phyloP scores from a whole-genome alignment of 2,888 invertebrate species.

The Caenorhabditis sinica region DNA sequence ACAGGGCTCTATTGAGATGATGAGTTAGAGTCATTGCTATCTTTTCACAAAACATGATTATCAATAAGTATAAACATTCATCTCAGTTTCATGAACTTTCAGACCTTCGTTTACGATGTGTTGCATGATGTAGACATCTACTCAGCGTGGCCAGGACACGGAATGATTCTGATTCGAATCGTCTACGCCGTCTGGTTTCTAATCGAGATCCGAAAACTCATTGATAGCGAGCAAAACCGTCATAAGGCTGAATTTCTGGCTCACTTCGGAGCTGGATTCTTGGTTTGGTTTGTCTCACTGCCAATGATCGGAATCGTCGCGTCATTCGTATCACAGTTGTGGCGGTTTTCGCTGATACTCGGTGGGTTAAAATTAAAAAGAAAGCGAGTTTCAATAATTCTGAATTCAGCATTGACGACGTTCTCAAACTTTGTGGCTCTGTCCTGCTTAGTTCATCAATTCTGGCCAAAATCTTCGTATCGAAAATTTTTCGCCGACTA shows the following conservation, averaged over 20 bases:
- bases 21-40: no score
- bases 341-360: slow-evolving; percentile 95
- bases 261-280: slow-evolving; percentile 96
- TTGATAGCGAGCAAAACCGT: slow-evolving; percentile 90
- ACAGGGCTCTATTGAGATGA: background rate
- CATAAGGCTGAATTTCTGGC: slow-evolving; percentile 94
- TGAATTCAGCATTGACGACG: slow-evolving; percentile 89
- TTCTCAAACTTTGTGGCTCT: slow-evolving; percentile 96
- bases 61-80: no score
- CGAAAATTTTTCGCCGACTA: slow-evolving; percentile 77
- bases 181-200: slow-evolving; percentile 94
- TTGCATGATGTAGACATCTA: slow-evolving; percentile 97
- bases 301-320: slow-evolving; percentile 95
- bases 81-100: no score
- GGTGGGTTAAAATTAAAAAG: slow-evolving; percentile 86
- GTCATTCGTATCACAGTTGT: slow-evolving; percentile 93
- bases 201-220: slow-evolving; percentile 88
- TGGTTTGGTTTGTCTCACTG: slow-evolving; percentile 98
- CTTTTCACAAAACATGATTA: no score
- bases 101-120: slow-evolving; percentile 94
- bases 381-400: background rate
- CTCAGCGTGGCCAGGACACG: slow-evolving; percentile 97
- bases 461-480: slow-evolving; percentile 92
- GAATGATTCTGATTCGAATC: slow-evolving; percentile 92
- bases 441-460: slow-evolving; percentile 94